These are phyloP conservation scores for Corythaixoides concolor DNA, from an alignment of 2,113 vertebrate genomes.

Conservation along the genomic window DNA sequence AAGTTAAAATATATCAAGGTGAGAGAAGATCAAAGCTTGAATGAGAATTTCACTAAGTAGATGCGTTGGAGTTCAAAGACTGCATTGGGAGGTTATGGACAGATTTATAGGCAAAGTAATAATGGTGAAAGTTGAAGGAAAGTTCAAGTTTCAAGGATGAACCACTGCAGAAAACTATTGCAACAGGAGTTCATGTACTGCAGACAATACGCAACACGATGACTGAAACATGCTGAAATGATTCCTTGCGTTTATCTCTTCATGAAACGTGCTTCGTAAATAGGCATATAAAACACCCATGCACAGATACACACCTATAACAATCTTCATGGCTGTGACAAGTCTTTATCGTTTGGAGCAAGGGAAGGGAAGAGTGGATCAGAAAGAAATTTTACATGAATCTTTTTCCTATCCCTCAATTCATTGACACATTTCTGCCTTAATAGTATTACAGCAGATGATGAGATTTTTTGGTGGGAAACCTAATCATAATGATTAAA, in stretches of 20 bases:
- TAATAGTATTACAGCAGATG: neutral
- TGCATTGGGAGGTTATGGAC: neutral
- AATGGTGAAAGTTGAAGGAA: constrained; percentile 28
- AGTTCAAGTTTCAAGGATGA: constrained; percentile 11
- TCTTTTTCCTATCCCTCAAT: neutral
- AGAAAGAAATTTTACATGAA: neutral
- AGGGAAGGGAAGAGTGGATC: neutral
- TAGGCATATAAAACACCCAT: neutral
- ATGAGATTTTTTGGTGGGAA: neutral
- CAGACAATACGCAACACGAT: accelerated
- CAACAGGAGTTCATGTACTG: neutral
- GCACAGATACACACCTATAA: neutral
- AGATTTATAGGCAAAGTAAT: constrained; percentile 18
- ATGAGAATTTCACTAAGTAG: neutral
- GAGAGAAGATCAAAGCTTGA: constrained; percentile 21
- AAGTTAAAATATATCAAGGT: constrained; percentile 29
- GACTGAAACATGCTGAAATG: neutral
- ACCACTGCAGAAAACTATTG: neutral
- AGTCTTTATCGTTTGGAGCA: neutral
- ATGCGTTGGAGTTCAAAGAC: neutral
- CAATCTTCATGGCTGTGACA: neutral
- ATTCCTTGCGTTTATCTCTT: neutral
- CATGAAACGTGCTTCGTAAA: neutral
- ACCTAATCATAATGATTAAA: neutral
- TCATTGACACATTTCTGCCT: neutral